Percentiles rank a stretch among this genome's conserved stretches.
Conservation (phyloP, 1,140 invertebrate species). For the Thalassaphorura encarpata region DNA sequence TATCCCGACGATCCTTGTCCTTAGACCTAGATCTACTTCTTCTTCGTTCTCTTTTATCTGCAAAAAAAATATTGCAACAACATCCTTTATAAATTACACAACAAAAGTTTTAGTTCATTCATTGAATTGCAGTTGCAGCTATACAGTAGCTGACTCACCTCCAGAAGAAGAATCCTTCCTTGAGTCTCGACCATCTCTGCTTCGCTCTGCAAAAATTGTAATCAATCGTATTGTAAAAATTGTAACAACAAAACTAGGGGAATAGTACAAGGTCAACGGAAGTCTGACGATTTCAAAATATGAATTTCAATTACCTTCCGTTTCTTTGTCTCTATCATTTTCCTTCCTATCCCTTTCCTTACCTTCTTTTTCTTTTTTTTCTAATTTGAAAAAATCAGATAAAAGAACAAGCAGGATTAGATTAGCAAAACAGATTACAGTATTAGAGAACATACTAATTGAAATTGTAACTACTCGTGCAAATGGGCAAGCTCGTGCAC, state of each 20-base stretch:
- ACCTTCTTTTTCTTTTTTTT: neutral
- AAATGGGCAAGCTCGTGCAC: too few relatives aligned
- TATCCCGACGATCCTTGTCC: constrained; percentile 6
- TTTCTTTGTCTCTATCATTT: neutral
- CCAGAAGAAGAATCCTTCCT: neutral
- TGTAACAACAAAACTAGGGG: neutral
- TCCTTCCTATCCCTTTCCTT: neutral
- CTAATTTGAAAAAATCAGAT: neutral
- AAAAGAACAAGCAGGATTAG: too few relatives aligned
- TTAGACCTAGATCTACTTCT: constrained; percentile 23
- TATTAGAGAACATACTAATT: too few relatives aligned
- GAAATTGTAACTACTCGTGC: too few relatives aligned
- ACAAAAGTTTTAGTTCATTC: neutral
- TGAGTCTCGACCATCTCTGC: neutral
- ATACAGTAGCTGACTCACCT: neutral
- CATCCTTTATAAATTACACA: neutral
- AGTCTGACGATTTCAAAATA: too few relatives aligned
- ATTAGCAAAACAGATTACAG: too few relatives aligned
- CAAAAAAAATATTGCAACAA: neutral
- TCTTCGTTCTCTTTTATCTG: constrained; percentile 14
- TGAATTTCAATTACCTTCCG: neutral
- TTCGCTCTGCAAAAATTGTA: neutral
- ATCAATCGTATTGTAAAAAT: neutral
- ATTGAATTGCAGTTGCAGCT: neutral
- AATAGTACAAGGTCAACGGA: neutral